phyloP scores from a whole-genome alignment of 2,888 invertebrate species.

The Axea sp. region DNA sequence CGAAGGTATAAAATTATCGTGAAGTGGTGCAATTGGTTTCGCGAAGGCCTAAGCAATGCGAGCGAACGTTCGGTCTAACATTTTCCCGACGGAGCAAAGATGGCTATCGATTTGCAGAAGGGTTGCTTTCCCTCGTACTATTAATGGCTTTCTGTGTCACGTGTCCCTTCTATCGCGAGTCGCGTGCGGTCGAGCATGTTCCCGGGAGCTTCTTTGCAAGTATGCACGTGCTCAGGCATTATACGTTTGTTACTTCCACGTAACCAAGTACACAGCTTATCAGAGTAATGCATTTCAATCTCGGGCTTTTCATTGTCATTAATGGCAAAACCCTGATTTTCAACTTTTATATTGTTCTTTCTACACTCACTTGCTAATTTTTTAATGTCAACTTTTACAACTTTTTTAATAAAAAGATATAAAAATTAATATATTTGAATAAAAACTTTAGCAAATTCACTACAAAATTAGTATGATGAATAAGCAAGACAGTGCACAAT shows the following conservation, averaged over 20 bases:
- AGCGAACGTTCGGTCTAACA: slow-evolving; percentile 8
- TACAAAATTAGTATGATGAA: too few relatives aligned
- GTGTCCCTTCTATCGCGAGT: slow-evolving; percentile 71
- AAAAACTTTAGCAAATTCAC: too few relatives aligned
- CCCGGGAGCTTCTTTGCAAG: slow-evolving; percentile 53
- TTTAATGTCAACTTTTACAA: too few relatives aligned
- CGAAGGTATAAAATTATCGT: slow-evolving; percentile 60
- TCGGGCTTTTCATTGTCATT: slow-evolving; percentile 28
- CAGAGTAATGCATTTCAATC: slow-evolving; percentile 48
- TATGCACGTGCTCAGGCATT: slow-evolving; percentile 55
- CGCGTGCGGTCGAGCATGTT: slow-evolving; percentile 63
- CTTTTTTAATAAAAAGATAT: too few relatives aligned
- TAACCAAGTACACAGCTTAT: slow-evolving; percentile 51
- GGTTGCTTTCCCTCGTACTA: slow-evolving; percentile 69
- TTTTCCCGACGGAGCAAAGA: slow-evolving; percentile 57
- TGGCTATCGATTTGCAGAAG: slow-evolving; percentile 72
- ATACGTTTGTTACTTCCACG: slow-evolving; percentile 55
- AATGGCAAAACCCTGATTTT: slow-evolving; percentile 25
- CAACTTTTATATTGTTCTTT: slow-evolving; percentile 16
- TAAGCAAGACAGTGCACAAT: too few relatives aligned
- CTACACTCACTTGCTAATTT: slow-evolving; percentile 23
- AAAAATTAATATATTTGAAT: too few relatives aligned
- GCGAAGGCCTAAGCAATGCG: slow-evolving; percentile 40
- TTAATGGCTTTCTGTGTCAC: slow-evolving; percentile 74
- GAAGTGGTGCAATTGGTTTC: slow-evolving; percentile 57